phyloP scores from a whole-genome alignment of 2,888 invertebrate species.

The Bembecia ichneumoniformis region DNA sequence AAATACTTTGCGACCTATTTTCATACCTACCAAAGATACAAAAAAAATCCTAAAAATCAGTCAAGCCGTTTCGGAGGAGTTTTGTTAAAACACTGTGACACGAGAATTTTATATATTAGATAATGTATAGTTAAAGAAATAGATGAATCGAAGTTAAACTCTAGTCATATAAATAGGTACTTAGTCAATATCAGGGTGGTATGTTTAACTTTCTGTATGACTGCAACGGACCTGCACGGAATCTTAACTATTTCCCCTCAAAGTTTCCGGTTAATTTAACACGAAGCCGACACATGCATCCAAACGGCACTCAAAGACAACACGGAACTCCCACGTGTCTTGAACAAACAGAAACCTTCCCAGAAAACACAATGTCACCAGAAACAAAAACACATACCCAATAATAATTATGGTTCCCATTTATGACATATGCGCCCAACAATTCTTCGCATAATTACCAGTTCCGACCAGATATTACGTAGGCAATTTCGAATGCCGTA shows the following conservation, averaged over 20 bases:
- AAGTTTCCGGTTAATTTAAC: slow-evolving; percentile 69
- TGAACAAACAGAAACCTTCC: slow-evolving; percentile 49
- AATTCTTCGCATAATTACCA: slow-evolving; percentile 30
- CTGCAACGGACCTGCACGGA: slow-evolving; percentile 49
- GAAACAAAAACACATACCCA: slow-evolving; percentile 48
- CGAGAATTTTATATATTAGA: no score
- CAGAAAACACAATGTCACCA: slow-evolving; percentile 58
- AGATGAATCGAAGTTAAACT: no score
- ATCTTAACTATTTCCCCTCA: slow-evolving; percentile 60
- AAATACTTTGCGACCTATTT: no score
- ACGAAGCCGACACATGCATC: slow-evolving; percentile 54
- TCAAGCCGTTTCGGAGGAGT: no score
- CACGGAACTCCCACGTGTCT: slow-evolving; percentile 54
- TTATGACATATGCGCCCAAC: slow-evolving; percentile 27
- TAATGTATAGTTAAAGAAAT: no score
- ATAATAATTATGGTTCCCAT: slow-evolving; percentile 42
- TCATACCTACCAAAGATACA: no score
- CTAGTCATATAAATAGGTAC: neutral
- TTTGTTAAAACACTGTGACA: no score
- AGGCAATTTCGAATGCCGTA: slow-evolving; percentile 10
- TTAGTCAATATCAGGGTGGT: slow-evolving; percentile 17
- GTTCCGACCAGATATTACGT: slow-evolving; percentile 25
- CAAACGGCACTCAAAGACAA: slow-evolving; percentile 32
- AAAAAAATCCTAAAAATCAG: no score
- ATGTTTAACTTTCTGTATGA: slow-evolving; percentile 40